phyloP scores from a whole-genome alignment of 2,888 invertebrate genomes.

The Coremacera marginata region DNA sequence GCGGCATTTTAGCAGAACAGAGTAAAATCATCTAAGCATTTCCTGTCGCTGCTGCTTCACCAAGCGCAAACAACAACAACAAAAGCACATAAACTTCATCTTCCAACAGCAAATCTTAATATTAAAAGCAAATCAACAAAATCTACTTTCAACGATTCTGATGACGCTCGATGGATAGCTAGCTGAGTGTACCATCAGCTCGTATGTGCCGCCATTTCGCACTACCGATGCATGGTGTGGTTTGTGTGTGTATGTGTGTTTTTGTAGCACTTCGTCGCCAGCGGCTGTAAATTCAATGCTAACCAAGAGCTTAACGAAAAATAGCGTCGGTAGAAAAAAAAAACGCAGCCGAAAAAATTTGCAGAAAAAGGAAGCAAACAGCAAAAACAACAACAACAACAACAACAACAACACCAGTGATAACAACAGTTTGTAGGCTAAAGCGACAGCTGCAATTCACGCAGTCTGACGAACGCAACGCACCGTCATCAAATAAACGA shows the following conservation, averaged over 20 bases:
- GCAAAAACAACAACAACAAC: constrained; percentile 6
- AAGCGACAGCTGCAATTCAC: constrained; percentile 36
- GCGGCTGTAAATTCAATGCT: constrained; percentile 25
- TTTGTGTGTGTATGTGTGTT: constrained; percentile 5
- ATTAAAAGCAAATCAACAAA: constrained; percentile 28
- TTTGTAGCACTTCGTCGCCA: constrained; percentile 22
- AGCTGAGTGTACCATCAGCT: background rate
- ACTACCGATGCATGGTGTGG: background rate
- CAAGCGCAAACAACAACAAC: background rate
- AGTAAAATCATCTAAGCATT: constrained; percentile 14
- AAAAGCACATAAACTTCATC: background rate
- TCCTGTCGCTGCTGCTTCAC: constrained; percentile 14
- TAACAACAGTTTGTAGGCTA: constrained; percentile 32
- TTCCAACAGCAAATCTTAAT: constrained; percentile 7
- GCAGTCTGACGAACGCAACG: constrained; percentile 33
- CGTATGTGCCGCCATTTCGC: background rate
- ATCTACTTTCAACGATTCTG: constrained; percentile 17
- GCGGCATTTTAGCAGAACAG: background rate
- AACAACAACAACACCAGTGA: constrained; percentile 14
- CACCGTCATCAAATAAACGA: background rate
- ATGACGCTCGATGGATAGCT: constrained; percentile 15
- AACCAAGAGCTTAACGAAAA: constrained; percentile 14
- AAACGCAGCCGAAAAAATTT: background rate
- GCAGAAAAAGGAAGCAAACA: constrained; percentile 31
- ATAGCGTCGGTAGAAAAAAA: background rate